Conservation (phyloP, 2,797 vertebrate genomes). For the Hippocampus kuda region DNA sequence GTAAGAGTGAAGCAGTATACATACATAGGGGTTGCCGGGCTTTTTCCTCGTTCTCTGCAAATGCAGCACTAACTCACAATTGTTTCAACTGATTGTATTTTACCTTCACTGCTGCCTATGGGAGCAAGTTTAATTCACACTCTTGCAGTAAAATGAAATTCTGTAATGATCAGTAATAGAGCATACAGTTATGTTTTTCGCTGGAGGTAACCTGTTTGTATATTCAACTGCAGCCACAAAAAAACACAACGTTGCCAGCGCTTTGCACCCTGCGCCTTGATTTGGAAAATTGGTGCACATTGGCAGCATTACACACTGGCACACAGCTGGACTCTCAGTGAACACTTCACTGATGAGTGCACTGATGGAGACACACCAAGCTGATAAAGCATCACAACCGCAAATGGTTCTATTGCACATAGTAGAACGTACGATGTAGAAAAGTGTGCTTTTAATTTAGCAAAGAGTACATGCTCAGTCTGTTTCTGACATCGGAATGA, state of each 20-base stretch:
- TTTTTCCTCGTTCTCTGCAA: neutral
- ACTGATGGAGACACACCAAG: slow-evolving; percentile 1
- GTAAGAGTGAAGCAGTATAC: neutral
- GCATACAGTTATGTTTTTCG: neutral
- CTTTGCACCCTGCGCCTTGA: neutral
- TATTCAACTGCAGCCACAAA: neutral
- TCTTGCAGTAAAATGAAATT: neutral
- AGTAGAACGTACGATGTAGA: neutral
- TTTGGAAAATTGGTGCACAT: slow-evolving; percentile 16
- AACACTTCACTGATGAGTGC: slow-evolving; percentile 20
- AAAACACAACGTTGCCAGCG: neutral
- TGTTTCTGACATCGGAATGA: neutral
- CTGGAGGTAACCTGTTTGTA: neutral
- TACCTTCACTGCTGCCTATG: neutral
- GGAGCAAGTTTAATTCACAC: neutral
- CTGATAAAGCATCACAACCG: neutral
- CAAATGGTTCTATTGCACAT: neutral
- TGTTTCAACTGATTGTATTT: neutral
- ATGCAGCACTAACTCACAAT: neutral
- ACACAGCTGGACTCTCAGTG: slow-evolving; percentile 20
- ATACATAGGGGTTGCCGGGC: neutral
- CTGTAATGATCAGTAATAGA: neutral
- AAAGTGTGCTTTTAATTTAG: no score
- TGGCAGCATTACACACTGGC: slow-evolving; percentile 19
- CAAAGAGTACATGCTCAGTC: neutral